phyloP scores from a whole-genome alignment of 23 tunicate species.

The Oikopleura dioica region DNA sequence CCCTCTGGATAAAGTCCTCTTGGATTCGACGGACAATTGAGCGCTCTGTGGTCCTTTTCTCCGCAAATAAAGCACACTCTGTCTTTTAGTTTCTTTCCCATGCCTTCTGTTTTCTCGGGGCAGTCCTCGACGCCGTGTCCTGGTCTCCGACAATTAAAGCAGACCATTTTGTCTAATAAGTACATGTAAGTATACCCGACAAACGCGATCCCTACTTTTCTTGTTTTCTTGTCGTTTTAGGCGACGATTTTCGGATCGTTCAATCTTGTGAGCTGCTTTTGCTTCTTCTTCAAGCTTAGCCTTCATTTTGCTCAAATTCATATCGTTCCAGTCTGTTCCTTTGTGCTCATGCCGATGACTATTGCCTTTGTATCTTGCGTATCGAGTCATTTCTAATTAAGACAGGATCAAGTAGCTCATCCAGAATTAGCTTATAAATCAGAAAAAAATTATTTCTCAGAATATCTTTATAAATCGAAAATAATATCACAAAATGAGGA shows the following conservation, averaged over 20 bases:
- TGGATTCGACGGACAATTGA: slow-evolving; percentile 75
- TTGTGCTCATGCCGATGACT: slow-evolving; percentile 1
- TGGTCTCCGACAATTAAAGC: slow-evolving; percentile 81
- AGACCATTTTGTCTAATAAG: slow-evolving; percentile 19
- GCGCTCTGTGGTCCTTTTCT: slow-evolving; percentile 55
- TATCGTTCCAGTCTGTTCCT: neutral
- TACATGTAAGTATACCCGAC: too few species aligned
- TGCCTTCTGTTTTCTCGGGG: slow-evolving; percentile 34
- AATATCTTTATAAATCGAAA: too few species aligned
- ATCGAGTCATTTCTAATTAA: neutral
- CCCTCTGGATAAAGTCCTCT: slow-evolving; percentile 68
- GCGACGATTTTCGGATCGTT: neutral
- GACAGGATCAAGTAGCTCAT: too few species aligned
- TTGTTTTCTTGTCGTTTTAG: neutral
- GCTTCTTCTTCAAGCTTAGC: neutral
- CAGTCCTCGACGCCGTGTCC: slow-evolving; percentile 99
- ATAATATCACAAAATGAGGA: too few species aligned
- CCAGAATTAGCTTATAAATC: too few species aligned
- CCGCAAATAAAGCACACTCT: slow-evolving; percentile 88
- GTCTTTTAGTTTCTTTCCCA: slow-evolving; percentile 32
- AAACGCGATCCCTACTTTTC: slow-evolving; percentile 10
- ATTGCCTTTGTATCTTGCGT: neutral
- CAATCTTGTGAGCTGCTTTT: neutral
- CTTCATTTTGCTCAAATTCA: neutral
- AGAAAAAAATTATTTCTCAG: too few species aligned